Evolutionary conservation across 1,140 invertebrate species (phyloP), one percentile per base, ranked within the genome.

Genomic region (Calosoma granatense): DNA sequence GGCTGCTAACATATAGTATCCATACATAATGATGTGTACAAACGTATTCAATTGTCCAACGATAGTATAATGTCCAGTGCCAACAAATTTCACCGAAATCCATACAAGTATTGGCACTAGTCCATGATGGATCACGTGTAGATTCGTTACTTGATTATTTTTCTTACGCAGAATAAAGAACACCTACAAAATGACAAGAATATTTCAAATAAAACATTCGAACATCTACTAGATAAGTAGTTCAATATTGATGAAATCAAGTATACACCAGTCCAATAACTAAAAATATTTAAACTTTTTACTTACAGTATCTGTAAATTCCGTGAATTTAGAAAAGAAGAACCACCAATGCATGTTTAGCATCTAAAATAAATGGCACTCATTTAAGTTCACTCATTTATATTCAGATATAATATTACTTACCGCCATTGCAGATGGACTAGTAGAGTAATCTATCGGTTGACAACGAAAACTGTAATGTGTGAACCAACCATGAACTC

Each of bases 391-490:
- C 26, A 36, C 6, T 36, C 26, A 36, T n/a, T 36, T 36, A 36
- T 36, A 36, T 9, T 36, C 6, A 36, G n/a, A 36, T n/a, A 36
- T 36, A 51, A 30, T 17, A 26, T 17, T 41, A 82, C 84, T 83
- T 79, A 93, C 90, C 75, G 90, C 82, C 68, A 94, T 76, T 19
- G 90, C 92, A 74, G 86, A 76, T 14, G 87, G 84, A 72, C 79
- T 89, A 56, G 83, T 78, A 0, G 90, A 89, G 70, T 95, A 97
- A 71, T 94, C 90, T 36, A 97, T 92, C 20, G 92, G 90, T 75
- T 97, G 92, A 77, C 94, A 98, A 62, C 82, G 82, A 70, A 93
- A 91, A 76, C 88, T 92, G 76, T 96, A 97, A 62, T 85, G 80
- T 63, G 83, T 86, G 78, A 84, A 86, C 86, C 87, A 90, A 55